Percentiles rank a stretch among this genome's conserved stretches.
phyloP scores from a whole-genome alignment of 2,797 vertebrate genomes.

The Pristis pectinata region DNA sequence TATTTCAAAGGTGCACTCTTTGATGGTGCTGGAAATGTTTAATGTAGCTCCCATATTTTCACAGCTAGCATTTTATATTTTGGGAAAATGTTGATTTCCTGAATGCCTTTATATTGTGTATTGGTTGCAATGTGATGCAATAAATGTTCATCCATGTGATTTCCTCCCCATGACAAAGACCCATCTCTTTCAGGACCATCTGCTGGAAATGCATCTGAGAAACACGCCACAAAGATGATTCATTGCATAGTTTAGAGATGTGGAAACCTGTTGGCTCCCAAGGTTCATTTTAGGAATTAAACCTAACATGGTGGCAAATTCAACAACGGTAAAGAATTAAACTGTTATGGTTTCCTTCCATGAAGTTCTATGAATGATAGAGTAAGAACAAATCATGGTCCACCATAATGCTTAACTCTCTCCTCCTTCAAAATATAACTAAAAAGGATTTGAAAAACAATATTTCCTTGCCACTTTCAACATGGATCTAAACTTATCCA shows the following conservation, averaged over 20 bases:
- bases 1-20: constrained; percentile 6
- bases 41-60: not conserved
- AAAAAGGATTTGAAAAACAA: not conserved
- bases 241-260: not conserved
- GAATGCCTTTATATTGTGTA: not conserved
- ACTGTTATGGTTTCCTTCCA: not conserved
- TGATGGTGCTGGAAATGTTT: not conserved
- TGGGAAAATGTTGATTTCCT: not conserved
- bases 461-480: not conserved
- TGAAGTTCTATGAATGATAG: not conserved
- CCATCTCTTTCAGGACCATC: not conserved
- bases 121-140: not conserved
- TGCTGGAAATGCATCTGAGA: not conserved
- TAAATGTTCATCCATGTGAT: not conserved
- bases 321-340: not conserved
- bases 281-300: not conserved
- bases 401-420: not conserved
- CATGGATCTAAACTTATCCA: not conserved
- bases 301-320: not conserved
- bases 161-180: not conserved
- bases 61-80: not conserved
- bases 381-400: not conserved
- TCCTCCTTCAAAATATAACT: not conserved
- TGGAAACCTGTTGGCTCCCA: not conserved
- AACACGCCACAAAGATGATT: not conserved